Evolutionary conservation across 2,797 vertebrate genomes (phyloP), one percentile per base, ranked within the genome.

Genomic region (Podarcis siculus): DNA sequence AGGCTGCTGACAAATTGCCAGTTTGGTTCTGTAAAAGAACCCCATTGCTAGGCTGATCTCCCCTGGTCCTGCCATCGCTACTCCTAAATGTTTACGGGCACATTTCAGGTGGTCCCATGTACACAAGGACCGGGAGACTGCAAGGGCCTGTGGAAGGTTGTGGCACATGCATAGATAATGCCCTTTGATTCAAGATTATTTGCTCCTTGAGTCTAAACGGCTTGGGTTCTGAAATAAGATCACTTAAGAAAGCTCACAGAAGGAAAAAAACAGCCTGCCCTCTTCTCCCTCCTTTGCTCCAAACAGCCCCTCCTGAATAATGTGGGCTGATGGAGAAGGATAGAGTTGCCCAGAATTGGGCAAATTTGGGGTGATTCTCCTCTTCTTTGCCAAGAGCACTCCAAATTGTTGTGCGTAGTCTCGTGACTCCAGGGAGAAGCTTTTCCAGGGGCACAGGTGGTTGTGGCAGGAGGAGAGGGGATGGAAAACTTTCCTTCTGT

Each of bases 1-100:
- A 92, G 30, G 45, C 25, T 5, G 27, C 30, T 92, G 86, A 87
- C 91, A 90, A 35, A 72, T 73, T 88, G 79, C 83, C 76, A 67
- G 15, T 67, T 64, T 17, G 0, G 8, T 12, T 77, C 89, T 89
- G 83, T 79, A 73, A 86, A 83, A 1, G 0, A 45, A 92, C 87
- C 91, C 89, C 85, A 82, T 37, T 69, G 10, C 1, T 0, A 13
- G 73, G 0, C 2, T 88, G 82, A 89, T 0, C 0, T 55, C 77
- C 93, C 77, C 79, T 0, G 0, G 81, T 32, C 58, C 0, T 0
- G 0, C 79, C 85, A 37, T 79, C 86, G 78, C 30, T 42, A 0
- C 79, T 92, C 58, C 55, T 66, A 67, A 88, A 15, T 25, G 21
- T 81, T 81, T 55, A 79, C 84, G 85, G 39, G 88, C 83, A 86